Evolutionary conservation across 2,113 vertebrate species (phyloP).

Genomic region (Mobula birostris): DNA sequence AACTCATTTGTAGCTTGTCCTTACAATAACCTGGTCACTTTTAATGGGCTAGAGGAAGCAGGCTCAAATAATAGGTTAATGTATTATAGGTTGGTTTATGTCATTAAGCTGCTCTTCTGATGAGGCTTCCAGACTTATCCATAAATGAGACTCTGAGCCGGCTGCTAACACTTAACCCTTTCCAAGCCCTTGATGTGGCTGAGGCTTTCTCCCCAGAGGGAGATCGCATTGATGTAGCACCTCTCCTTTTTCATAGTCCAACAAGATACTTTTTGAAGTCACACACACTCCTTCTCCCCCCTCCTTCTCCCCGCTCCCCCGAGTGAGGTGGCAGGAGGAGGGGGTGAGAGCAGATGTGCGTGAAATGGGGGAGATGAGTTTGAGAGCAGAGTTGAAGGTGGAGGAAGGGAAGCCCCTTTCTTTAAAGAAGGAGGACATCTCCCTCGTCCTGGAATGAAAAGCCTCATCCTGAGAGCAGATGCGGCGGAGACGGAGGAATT

Average conservation of each 20-base stretch:
- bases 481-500: no score
- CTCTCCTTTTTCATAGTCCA: not conserved
- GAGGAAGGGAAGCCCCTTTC: no score
- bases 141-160: not conserved
- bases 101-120: slow-evolving; percentile 42
- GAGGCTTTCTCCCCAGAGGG: not conserved
- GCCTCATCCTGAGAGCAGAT: no score
- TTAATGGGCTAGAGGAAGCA: slow-evolving; percentile 46
- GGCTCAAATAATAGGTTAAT: slow-evolving; percentile 48
- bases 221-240: not conserved
- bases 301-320: no score
- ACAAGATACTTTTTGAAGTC: not conserved
- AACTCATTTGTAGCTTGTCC: slow-evolving; percentile 51
- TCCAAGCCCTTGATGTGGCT: not conserved
- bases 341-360: no score
- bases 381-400: no score
- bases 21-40: slow-evolving; percentile 48
- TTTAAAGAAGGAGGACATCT: no score
- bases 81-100: slow-evolving; percentile 45
- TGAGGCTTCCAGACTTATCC: slow-evolving; percentile 11
- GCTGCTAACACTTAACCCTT: not conserved
- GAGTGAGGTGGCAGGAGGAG: no score
- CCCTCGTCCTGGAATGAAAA: no score
- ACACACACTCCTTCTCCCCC: no score
- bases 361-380: no score